Evolutionary conservation across 2,797 vertebrate genomes (phyloP), one percentile per base, ranked within the genome.

Genomic region (Ctenopoma kingsleyae): DNA sequence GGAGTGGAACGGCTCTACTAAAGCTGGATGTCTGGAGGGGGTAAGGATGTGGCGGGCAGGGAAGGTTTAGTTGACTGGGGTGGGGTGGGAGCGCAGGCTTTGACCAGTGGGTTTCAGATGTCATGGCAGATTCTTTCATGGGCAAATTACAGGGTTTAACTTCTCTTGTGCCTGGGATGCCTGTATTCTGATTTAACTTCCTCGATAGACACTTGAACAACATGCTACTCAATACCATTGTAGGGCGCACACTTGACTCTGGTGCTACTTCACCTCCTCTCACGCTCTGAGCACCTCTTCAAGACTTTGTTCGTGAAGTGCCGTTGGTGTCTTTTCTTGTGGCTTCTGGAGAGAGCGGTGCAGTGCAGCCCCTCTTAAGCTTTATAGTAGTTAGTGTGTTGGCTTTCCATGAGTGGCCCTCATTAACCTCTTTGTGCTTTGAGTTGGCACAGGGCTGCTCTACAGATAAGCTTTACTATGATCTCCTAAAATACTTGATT

Each of bases 131-230:
- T 91, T 92, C 89, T 91, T 91, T 93, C 80, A 89, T 59, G 74
- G 75, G 46, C 79, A 90, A 92, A 92, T 93, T 91, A 92, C 78
- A 92, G 88, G 90, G 86, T 91, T 93, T 89, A 87, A 74, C 83
- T 76, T 83, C 85, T 83, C 76, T 76, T 86, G 79, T 86, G 61
- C 78, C 70, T 54, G 35, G 75, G 80, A 87, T 80, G 81, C 79
- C 72, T 76, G 80, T 51, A 77, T 87, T 86, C 83, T 67, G 78
- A 78, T 86, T 87, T 52, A 86, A 74, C 86, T 74, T 83, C 78
- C 88, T 83, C 59, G 58, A 87, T 60, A 90, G 87, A 80, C 87
- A 89, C 88, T 91, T 57, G 22, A 83, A 74, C 76, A 60, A 76
- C 73, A 44, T 38, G 74, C 82, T 57, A 62, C 82, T 86, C 87